Evolutionary conservation across 2,888 invertebrate species (phyloP).

Genomic region (Agriopis aurantiaria): DNA sequence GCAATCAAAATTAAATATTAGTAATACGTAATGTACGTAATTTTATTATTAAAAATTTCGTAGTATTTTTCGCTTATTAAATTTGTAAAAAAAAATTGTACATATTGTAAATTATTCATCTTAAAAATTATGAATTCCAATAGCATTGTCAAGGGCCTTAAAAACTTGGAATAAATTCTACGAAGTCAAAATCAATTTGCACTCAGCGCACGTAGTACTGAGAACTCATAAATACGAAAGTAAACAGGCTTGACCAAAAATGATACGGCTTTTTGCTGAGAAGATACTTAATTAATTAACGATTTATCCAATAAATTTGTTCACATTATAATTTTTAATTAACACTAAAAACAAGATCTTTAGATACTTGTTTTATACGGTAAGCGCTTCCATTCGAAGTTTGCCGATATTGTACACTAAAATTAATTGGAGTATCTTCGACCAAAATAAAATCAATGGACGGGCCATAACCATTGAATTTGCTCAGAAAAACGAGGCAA

Average conservation of each 20-base stretch:
- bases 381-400: background rate
- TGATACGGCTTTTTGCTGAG: constrained; percentile 35
- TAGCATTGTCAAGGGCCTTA: constrained; percentile 31
- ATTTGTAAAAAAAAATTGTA: background rate
- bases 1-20: no score
- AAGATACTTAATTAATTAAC: constrained; percentile 32
- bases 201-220: constrained; percentile 47
- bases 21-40: no score
- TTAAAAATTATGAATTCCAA: constrained; percentile 5
- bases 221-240: constrained; percentile 55
- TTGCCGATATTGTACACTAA: background rate
- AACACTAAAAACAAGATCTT: constrained; percentile 11
- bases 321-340: constrained; percentile 26
- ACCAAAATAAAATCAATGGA: no score
- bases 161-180: constrained; percentile 49
- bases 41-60: no score
- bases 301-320: constrained; percentile 38
- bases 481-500: no score
- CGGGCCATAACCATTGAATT: no score
- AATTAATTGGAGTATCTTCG: background rate
- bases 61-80: background rate
- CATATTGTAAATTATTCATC: background rate
- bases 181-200: constrained; percentile 55
- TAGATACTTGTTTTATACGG: background rate
- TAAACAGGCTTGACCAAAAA: constrained; percentile 45